These are phyloP conservation scores for Metaphire vulgaris DNA, from an alignment of 1,140 invertebrate species.

Conservation along the genomic window DNA sequence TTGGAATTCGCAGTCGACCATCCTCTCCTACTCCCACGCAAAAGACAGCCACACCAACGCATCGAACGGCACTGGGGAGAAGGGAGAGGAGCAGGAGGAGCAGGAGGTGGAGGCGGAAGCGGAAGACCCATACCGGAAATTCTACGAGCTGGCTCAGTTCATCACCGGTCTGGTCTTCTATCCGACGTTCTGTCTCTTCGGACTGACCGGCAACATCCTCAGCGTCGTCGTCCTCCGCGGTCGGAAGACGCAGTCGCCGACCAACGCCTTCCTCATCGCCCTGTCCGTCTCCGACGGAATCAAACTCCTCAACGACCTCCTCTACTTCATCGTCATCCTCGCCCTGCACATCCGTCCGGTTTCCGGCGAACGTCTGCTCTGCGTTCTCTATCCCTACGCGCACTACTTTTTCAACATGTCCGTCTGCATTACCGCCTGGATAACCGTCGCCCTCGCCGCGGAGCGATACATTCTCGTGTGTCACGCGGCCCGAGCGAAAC, in stretches of 20 bases:
- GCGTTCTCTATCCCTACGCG: conserved; percentile 46
- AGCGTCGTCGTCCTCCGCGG: conserved; percentile 67
- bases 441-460: conserved; percentile 88
- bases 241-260: conserved; percentile 65
- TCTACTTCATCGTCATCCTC: conserved; percentile 61
- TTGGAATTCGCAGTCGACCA: neutral
- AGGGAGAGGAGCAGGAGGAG: no score
- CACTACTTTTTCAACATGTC: conserved; percentile 47
- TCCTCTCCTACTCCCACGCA: neutral
- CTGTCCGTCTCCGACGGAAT: conserved; percentile 67
- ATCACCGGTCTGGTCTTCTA: conserved; percentile 9
- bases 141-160: conserved; percentile 9
- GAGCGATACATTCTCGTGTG: conserved; percentile 93
- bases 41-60: neutral
- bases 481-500: conserved; percentile 75
- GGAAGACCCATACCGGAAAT: neutral
- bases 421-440: conserved; percentile 66
- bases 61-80: no score
- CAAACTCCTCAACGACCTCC: conserved; percentile 64
- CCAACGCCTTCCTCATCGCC: conserved; percentile 67
- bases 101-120: no score
- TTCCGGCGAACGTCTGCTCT: conserved; percentile 33
- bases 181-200: neutral
- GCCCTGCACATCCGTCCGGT: conserved; percentile 39
- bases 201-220: conserved; percentile 54